These are phyloP conservation scores for Acrocephalus kingi DNA, from an alignment of 2,113 vertebrate species.

Conservation along the genomic window DNA sequence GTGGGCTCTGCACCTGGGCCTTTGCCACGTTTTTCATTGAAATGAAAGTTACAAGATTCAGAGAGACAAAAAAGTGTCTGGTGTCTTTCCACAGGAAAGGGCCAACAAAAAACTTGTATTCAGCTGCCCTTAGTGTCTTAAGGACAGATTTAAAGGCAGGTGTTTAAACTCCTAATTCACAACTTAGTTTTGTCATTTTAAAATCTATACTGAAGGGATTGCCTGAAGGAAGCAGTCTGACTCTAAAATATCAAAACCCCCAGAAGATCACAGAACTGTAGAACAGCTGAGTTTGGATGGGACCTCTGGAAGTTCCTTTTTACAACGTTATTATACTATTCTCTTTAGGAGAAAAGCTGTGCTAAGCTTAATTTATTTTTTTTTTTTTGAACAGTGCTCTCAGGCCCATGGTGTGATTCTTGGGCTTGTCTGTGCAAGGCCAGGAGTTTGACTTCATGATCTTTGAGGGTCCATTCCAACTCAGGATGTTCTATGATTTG, in stretches of 20 bases:
- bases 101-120: neutral
- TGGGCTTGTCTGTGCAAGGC: neutral
- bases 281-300: neutral
- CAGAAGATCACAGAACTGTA: neutral
- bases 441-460: neutral
- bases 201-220: neutral
- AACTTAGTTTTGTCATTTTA: neutral
- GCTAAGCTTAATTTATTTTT: neutral
- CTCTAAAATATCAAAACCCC: neutral
- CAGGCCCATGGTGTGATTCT: neutral
- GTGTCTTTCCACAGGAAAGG: neutral
- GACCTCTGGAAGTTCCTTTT: neutral
- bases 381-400: neutral
- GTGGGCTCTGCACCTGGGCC: neutral
- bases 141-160: neutral
- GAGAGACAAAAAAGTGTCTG: neutral
- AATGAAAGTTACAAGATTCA: neutral
- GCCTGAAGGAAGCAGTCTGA: neutral
- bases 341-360: neutral
- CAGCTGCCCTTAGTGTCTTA: neutral
- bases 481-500: neutral
- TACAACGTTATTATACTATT: neutral
- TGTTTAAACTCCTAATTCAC: neutral
- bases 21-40: neutral
- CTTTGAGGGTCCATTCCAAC: neutral